phyloP scores from a whole-genome alignment of 2,888 invertebrate genomes.

The Apotomis capreana region DNA sequence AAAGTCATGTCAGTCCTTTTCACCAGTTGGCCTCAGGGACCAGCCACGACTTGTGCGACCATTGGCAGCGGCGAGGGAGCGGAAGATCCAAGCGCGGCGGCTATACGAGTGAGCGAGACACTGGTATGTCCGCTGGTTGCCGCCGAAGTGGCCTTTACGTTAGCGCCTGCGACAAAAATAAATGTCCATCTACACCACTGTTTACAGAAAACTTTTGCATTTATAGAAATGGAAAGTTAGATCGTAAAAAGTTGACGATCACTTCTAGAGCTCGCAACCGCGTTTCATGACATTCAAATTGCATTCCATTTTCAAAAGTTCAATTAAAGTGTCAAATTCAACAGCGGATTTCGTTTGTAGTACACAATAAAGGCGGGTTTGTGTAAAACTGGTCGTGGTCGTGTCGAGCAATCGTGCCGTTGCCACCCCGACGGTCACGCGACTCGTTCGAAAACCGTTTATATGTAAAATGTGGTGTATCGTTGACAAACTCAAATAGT shows the following conservation, averaged over 20 bases:
- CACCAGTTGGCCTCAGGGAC: no score
- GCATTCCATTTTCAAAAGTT: conserved; percentile 24
- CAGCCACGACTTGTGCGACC: no score
- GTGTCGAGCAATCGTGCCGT: conserved; percentile 11
- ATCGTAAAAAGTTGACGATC: background rate
- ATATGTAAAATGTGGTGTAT: conserved; percentile 14
- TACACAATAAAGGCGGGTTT: conserved; percentile 20
- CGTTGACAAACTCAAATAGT: background rate
- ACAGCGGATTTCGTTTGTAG: background rate
- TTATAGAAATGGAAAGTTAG: background rate
- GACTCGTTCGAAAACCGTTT: conserved; percentile 14
- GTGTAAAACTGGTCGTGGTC: conserved; percentile 1
- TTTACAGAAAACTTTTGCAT: no score
- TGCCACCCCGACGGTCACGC: conserved; percentile 21
- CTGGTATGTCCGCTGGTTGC: no score
- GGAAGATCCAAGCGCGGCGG: no score
- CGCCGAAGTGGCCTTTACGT: no score
- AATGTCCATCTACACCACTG: no score
- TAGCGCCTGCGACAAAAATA: no score
- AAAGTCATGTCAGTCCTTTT: no score
- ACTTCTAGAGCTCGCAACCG: conserved; percentile 6
- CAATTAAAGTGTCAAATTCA: conserved; percentile 26
- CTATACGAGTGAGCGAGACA: no score
- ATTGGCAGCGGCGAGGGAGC: no score
- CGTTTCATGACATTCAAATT: background rate